Evolutionary conservation across 2,888 invertebrate genomes (phyloP).

Genomic region (Chydorus sphaericus): DNA sequence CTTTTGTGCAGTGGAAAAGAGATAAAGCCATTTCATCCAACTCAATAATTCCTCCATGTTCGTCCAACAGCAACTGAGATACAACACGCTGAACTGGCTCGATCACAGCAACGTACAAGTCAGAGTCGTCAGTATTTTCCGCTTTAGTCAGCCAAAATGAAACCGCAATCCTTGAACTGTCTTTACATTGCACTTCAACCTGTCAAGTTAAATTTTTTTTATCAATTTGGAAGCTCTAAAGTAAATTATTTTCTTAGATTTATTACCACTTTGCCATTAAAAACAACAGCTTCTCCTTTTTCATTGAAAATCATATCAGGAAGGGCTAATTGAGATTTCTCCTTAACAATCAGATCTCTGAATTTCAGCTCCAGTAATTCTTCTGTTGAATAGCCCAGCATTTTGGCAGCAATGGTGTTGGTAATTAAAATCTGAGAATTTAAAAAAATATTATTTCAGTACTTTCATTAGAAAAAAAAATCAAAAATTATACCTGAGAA

Average conservation of each 20-base stretch:
- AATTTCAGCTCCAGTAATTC: constrained; percentile 39
- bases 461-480: not conserved
- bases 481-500: constrained; percentile 36
- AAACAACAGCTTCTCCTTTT: constrained; percentile 41
- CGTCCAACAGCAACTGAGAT: constrained; percentile 29
- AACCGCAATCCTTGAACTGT: constrained; percentile 41
- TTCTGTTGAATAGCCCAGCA: constrained; percentile 40
- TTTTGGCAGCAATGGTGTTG: constrained; percentile 47
- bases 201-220: constrained; percentile 27
- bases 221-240: not conserved
- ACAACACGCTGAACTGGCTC: constrained; percentile 48
- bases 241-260: constrained; percentile 8
- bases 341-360: constrained; percentile 38
- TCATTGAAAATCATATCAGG: constrained; percentile 28
- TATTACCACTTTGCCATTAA: constrained; percentile 44
- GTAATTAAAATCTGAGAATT: constrained; percentile 45
- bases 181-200: constrained; percentile 44
- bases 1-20: constrained; percentile 39
- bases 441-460: not conserved
- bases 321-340: constrained; percentile 28
- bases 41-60: constrained; percentile 23
- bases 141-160: constrained; percentile 42
- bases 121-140: constrained; percentile 33
- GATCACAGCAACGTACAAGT: constrained; percentile 44
- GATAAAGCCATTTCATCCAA: constrained; percentile 33